These are phyloP conservation scores for Phyllotreta cruciferae DNA, from an alignment of 2,888 invertebrate species.

Conservation along the genomic window DNA sequence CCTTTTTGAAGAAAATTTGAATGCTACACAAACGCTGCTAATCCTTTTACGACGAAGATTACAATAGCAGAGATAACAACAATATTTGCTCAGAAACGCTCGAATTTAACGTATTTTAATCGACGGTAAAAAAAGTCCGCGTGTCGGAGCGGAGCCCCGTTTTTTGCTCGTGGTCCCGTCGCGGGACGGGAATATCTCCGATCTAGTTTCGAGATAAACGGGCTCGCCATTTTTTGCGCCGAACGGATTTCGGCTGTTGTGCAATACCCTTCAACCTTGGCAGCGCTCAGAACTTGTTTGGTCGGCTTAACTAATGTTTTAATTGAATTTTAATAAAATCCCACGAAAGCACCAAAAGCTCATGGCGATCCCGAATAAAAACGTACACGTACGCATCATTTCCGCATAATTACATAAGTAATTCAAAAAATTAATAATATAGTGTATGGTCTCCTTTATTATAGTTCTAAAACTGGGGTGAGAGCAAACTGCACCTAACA, in stretches of 20 bases:
- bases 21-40: conserved; percentile 1
- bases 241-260: background rate
- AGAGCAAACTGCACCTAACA: no score
- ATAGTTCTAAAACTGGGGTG: no score
- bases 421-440: no score
- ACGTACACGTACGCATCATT: background rate
- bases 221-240: background rate
- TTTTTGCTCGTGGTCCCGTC: no score
- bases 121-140: no score
- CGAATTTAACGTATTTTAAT: background rate
- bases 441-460: no score
- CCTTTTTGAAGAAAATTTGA: background rate
- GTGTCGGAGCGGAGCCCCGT: no score
- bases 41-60: background rate
- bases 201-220: conserved; percentile 5
- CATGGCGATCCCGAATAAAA: background rate
- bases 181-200: background rate
- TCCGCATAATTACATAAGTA: no score
- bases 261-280: conserved; percentile 8
- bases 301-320: conserved; percentile 1
- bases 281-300: background rate
- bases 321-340: conserved; percentile 9
- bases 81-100: conserved; percentile 1
- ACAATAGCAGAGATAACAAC: conserved; percentile 2
- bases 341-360: background rate